These are phyloP conservation scores for Crotalus helleri DNA, from an alignment of 2,113 vertebrate species.

Conservation along the genomic window DNA sequence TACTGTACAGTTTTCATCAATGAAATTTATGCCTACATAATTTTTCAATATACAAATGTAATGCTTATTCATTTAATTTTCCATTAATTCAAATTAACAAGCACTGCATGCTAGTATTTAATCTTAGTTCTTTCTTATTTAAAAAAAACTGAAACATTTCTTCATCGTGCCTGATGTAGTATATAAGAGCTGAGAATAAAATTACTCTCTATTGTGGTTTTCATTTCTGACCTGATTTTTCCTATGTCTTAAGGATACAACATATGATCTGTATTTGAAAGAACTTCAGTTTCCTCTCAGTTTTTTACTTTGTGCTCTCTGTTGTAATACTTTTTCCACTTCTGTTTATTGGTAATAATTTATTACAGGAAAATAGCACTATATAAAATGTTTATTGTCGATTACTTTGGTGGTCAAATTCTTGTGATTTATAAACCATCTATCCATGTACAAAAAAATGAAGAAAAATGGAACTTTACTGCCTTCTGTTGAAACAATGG, in stretches of 20 bases:
- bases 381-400: constrained; percentile 15
- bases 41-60: constrained; percentile 20
- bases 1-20: background rate
- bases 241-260: constrained; percentile 49
- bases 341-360: constrained; percentile 54
- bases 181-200: constrained; percentile 38
- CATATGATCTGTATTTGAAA: constrained; percentile 29
- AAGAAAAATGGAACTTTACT: constrained; percentile 29
- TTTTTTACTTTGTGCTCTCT: constrained; percentile 45
- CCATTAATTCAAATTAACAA: constrained; percentile 28
- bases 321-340: constrained; percentile 55
- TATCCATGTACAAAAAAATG: constrained; percentile 27
- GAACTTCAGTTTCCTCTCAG: constrained; percentile 28
- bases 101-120: constrained; percentile 29
- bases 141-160: constrained; percentile 14
- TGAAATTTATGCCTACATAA: constrained; percentile 5
- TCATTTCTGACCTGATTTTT: constrained; percentile 52
- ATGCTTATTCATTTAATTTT: constrained; percentile 21
- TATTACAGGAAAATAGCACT: constrained; percentile 50
- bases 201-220: constrained; percentile 3
- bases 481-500: background rate
- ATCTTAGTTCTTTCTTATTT: constrained; percentile 15
- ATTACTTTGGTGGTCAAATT: constrained; percentile 35
- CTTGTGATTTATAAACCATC: background rate
- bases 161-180: background rate